phyloP scores from a whole-genome alignment of 1,140 invertebrate species.

The Bactericera cockerelli region DNA sequence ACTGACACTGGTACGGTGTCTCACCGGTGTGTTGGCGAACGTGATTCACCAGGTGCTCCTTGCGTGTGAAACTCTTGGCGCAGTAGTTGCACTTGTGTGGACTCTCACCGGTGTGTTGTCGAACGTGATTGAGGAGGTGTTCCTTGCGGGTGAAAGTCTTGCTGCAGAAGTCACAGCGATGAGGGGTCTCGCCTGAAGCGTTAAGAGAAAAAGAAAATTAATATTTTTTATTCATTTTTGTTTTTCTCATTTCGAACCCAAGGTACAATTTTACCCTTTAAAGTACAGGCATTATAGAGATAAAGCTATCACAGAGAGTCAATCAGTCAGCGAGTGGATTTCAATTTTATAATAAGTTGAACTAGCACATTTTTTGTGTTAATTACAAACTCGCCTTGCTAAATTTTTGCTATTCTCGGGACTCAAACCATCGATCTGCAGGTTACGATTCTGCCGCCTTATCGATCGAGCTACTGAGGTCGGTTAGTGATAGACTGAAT shows the following conservation, averaged over 20 bases:
- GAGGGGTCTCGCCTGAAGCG: slow-evolving; percentile 52
- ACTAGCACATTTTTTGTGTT: too few relatives aligned
- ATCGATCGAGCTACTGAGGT: too few relatives aligned
- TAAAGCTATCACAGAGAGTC: not conserved
- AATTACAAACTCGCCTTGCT: too few relatives aligned
- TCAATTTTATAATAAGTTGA: too few relatives aligned
- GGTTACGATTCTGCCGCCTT: too few relatives aligned
- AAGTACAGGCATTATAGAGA: not conserved
- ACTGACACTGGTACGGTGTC: slow-evolving; percentile 39
- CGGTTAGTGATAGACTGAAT: too few relatives aligned
- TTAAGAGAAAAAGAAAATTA: not conserved
- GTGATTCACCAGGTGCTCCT: slow-evolving; percentile 69
- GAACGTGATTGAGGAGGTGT: slow-evolving; percentile 60
- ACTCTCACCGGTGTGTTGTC: slow-evolving; percentile 44
- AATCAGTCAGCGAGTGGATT: too few relatives aligned
- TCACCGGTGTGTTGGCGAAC: slow-evolving; percentile 62
- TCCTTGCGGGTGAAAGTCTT: slow-evolving; percentile 68
- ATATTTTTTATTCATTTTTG: not conserved
- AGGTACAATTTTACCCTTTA: slow-evolving; percentile 24
- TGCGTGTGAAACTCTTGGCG: slow-evolving; percentile 71
- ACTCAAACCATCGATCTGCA: too few relatives aligned
- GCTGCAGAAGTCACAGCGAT: slow-evolving; percentile 64
- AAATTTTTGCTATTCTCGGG: too few relatives aligned
- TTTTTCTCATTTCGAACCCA: not conserved
- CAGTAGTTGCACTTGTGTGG: slow-evolving; percentile 32